Conservation (phyloP, 2,888 invertebrate genomes). For the Pterobdella sp. region DNA sequence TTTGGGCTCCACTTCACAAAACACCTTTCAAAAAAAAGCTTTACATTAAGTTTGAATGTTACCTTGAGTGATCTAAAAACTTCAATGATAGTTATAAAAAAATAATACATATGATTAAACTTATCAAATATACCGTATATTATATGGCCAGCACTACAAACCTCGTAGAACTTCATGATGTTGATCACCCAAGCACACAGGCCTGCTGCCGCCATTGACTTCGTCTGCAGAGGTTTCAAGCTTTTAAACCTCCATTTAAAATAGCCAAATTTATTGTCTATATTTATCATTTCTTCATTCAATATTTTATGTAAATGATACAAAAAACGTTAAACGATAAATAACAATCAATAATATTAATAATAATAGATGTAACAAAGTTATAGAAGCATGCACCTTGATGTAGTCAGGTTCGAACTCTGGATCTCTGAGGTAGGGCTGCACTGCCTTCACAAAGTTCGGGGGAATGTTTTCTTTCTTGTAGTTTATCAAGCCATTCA, state of each 20-base stretch:
- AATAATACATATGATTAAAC: not conserved
- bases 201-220: slow-evolving; percentile 86
- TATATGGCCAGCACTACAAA: slow-evolving; percentile 47
- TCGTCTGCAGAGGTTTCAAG: no score
- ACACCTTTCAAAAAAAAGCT: no score
- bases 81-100: not conserved
- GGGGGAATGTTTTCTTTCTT: slow-evolving; percentile 95
- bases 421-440: slow-evolving; percentile 81
- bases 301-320: no score
- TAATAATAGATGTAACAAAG: no score
- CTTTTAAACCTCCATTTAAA: no score
- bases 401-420: slow-evolving; percentile 92
- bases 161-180: slow-evolving; percentile 85
- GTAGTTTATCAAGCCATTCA: slow-evolving; percentile 78
- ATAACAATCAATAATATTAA: no score
- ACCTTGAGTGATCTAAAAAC: no score
- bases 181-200: slow-evolving; percentile 94
- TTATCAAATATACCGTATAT: not conserved
- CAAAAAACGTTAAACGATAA: no score
- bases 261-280: no score
- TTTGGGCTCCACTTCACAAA: slow-evolving; percentile 91
- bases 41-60: no score
- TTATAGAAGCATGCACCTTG: slow-evolving; percentile 44
- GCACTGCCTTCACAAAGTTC: slow-evolving; percentile 83
- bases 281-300: no score